Evolutionary conservation across 2,888 invertebrate species (phyloP).

Genomic region (Apotomis capreana): DNA sequence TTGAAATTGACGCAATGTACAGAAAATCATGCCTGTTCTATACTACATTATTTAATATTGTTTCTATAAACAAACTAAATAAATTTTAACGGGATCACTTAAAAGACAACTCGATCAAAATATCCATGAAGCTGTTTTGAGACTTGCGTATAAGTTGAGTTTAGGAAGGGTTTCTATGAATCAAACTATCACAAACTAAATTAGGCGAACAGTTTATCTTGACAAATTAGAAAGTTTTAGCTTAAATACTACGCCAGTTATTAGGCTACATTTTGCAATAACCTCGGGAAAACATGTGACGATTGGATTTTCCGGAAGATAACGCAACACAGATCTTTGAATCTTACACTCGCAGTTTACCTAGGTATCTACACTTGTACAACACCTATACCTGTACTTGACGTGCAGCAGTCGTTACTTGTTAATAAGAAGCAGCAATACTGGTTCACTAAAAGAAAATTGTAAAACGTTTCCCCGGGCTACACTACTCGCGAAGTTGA

Average conservation of each 20-base stretch:
- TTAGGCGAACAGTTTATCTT: too few species aligned
- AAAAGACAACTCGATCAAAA: slow-evolving; percentile 23
- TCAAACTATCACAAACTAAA: too few species aligned
- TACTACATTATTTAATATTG: slow-evolving; percentile 30
- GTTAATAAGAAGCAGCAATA: too few species aligned
- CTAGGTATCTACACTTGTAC: too few species aligned
- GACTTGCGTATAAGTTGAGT: neutral
- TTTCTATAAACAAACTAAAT: slow-evolving; percentile 37
- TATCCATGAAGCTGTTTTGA: neutral
- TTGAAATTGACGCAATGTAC: slow-evolving; percentile 54
- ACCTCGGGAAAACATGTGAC: neutral
- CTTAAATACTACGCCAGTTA: neutral
- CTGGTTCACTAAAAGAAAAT: too few species aligned
- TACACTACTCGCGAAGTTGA: too few species aligned
- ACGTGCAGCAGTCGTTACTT: neutral
- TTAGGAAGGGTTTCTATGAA: neutral
- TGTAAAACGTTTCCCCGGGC: too few species aligned
- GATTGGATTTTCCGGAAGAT: slow-evolving; percentile 15
- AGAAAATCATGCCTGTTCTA: slow-evolving; percentile 53
- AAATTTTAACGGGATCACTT: slow-evolving; percentile 28
- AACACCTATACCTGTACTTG: too few species aligned
- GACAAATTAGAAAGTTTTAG: neutral
- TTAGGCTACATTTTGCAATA: neutral
- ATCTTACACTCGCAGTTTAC: slow-evolving; percentile 7
- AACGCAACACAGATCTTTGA: slow-evolving; percentile 36